Evolutionary conservation across 2,888 invertebrate species (phyloP).

Genomic region (Drosophila fungiperda): DNA sequence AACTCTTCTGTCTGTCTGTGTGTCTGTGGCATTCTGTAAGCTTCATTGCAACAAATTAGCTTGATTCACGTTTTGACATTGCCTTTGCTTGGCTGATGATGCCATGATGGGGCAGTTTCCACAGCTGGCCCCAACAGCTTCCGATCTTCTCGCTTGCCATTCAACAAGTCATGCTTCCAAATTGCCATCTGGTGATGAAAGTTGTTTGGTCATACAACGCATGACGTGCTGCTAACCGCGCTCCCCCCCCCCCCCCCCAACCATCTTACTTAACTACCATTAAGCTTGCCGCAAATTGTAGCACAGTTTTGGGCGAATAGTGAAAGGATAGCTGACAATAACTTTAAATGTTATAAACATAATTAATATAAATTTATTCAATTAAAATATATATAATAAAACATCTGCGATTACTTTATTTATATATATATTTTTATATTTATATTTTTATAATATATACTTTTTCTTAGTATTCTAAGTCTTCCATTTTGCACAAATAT

Average conservation of each 20-base stretch:
- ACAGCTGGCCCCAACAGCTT: conserved; percentile 26
- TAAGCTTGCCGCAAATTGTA: conserved; percentile 7
- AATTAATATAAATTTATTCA: no score
- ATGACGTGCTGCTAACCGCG: not conserved
- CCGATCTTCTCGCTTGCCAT: conserved; percentile 42
- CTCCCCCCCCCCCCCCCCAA: not conserved
- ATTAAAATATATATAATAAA: not conserved
- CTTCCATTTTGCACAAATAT: not conserved
- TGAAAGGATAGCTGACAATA: not conserved
- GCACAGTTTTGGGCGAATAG: conserved; percentile 32
- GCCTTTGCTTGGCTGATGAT: conserved; percentile 11
- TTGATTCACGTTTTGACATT: conserved; percentile 61
- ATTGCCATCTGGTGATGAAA: conserved; percentile 55
- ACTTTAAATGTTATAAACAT: no score
- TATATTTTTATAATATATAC: not conserved
- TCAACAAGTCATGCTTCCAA: conserved; percentile 63
- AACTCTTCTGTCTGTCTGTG: not conserved
- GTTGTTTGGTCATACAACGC: conserved; percentile 40
- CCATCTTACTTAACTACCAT: not conserved
- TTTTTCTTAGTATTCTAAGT: no score
- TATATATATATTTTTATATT: not conserved
- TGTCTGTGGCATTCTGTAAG: conserved; percentile 52
- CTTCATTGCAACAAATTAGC: conserved; percentile 76
- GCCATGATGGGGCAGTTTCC: conserved; percentile 57
- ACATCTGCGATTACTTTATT: not conserved